Evolutionary conservation across 1,140 invertebrate species (phyloP).

Genomic region (Drosophila nannoptera): DNA sequence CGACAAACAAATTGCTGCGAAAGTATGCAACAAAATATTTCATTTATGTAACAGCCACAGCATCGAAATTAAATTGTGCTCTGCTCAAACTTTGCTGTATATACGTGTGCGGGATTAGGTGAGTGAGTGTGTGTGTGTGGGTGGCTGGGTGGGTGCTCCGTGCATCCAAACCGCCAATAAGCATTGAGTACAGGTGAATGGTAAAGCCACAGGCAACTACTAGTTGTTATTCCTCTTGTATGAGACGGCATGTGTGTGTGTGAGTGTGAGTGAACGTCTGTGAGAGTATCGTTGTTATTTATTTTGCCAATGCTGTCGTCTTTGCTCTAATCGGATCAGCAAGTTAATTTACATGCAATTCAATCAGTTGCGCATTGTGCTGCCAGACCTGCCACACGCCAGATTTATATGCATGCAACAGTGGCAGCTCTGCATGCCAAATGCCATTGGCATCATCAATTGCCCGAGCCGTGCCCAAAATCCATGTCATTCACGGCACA

Average conservation of each 20-base stretch:
- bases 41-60: conserved; percentile 63
- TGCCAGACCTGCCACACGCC: conserved; percentile 4
- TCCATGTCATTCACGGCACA: conserved; percentile 1
- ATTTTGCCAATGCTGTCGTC: conserved; percentile 43
- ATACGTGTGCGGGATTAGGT: neutral
- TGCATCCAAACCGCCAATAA: conserved; percentile 23
- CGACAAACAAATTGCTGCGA: conserved; percentile 64
- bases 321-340: conserved; percentile 69
- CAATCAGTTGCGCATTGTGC: conserved; percentile 70
- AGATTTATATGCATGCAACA: conserved; percentile 53
- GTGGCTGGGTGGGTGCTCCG: conserved; percentile 17
- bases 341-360: conserved; percentile 77
- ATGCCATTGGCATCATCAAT: conserved; percentile 41
- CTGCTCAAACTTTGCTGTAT: conserved; percentile 20
- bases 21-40: conserved; percentile 71
- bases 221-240: conserved; percentile 19
- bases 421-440: conserved; percentile 40
- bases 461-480: conserved; percentile 23
- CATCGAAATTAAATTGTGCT: conserved; percentile 62
- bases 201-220: conserved; percentile 10
- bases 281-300: conserved; percentile 49
- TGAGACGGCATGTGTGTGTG: neutral
- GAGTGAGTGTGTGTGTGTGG: conserved; percentile 11
- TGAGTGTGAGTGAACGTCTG: conserved; percentile 13
- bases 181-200: conserved; percentile 27